Conservation (phyloP, 2,797 vertebrate species). For the Cuculus canorus region DNA sequence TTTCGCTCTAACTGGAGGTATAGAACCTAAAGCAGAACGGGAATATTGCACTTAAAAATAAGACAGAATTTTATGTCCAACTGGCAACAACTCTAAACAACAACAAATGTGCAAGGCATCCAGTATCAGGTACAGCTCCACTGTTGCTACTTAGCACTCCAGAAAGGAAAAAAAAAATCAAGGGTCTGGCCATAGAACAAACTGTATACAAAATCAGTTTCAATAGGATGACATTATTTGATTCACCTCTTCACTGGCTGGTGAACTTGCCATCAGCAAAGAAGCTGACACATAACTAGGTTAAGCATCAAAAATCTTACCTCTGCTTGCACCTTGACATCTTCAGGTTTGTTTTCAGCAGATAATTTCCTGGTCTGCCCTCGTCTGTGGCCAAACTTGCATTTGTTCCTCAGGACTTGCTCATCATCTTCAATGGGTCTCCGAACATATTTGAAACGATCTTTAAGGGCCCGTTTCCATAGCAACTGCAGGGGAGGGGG, state of each 20-base stretch:
- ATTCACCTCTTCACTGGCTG: not conserved
- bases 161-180: not conserved
- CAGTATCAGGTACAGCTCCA: not conserved
- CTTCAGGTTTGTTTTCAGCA: constrained; percentile 14
- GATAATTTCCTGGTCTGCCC: constrained; percentile 69
- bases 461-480: constrained; percentile 80
- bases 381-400: constrained; percentile 75
- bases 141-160: not conserved
- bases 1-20: not conserved
- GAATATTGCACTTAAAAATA: not conserved
- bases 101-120: not conserved
- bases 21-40: not conserved
- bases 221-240: not conserved
- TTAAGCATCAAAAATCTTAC: constrained; percentile 39
- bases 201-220: not conserved
- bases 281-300: not conserved
- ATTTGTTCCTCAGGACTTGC: constrained; percentile 78
- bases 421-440: constrained; percentile 79
- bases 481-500: constrained; percentile 50
- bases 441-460: constrained; percentile 77
- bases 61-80: not conserved
- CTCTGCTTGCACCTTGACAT: constrained; percentile 46
- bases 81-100: not conserved
- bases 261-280: not conserved
- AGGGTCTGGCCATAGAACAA: not conserved